Evolutionary conservation across 2,888 invertebrate species (phyloP).

Genomic region (Carcina quercana): DNA sequence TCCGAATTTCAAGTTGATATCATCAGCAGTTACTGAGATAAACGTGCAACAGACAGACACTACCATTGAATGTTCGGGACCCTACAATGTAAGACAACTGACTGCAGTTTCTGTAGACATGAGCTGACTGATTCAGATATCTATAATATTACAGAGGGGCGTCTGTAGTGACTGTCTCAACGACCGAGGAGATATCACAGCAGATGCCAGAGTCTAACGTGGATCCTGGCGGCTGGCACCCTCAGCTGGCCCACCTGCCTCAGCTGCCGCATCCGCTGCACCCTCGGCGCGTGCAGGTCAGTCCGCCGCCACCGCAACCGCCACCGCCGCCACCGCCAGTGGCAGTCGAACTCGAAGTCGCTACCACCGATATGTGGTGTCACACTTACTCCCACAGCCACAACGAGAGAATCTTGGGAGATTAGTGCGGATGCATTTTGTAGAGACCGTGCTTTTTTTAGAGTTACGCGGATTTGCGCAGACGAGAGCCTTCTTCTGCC

Average conservation of each 20-base stretch:
- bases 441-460: too few relatives aligned
- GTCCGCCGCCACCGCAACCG: conserved; percentile 33
- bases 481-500: too few relatives aligned
- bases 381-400: conserved; percentile 20
- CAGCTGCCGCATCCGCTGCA: conserved; percentile 21
- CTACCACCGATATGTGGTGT: conserved; percentile 62
- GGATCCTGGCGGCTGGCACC: conserved; percentile 44
- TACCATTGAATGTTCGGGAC: too few relatives aligned
- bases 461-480: too few relatives aligned
- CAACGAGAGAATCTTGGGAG: conserved; percentile 3
- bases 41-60: too few relatives aligned
- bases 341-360: conserved; percentile 60
- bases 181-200: conserved; percentile 26
- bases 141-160: conserved; percentile 29
- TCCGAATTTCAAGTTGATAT: too few relatives aligned
- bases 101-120: too few relatives aligned
- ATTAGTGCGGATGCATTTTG: conserved; percentile 1
- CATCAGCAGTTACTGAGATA: too few relatives aligned
- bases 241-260: conserved; percentile 27
- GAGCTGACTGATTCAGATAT: too few relatives aligned
- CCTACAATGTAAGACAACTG: too few relatives aligned
- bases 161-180: conserved; percentile 33
- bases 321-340: conserved; percentile 51
- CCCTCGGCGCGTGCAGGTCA: conserved; percentile 26
- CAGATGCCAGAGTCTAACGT: conserved; percentile 12